phyloP scores from a whole-genome alignment of 2,113 vertebrate species.

The Apus apus region DNA sequence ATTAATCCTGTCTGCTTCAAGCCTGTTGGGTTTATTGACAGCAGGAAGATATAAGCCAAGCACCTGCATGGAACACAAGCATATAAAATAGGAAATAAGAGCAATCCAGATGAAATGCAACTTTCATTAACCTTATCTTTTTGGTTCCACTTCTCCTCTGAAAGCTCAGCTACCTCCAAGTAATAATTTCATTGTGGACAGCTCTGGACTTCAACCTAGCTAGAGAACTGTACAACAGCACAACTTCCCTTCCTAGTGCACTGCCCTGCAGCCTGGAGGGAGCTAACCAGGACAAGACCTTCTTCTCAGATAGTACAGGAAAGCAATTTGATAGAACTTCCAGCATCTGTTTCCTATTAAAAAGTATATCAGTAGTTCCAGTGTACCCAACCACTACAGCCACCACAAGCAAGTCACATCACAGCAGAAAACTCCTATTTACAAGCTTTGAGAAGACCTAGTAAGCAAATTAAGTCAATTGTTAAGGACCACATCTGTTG shows the following conservation, averaged over 20 bases:
- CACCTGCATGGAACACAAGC: slow-evolving; percentile 68
- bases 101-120: slow-evolving; percentile 4
- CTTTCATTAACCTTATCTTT: slow-evolving; percentile 4
- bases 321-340: neutral
- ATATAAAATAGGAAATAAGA: slow-evolving; percentile 37
- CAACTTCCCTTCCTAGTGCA: neutral
- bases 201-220: neutral
- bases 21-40: slow-evolving; percentile 74
- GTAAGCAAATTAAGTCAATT: neutral
- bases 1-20: slow-evolving; percentile 80
- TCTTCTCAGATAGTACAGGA: neutral
- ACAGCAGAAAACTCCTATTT: neutral
- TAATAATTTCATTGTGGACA: neutral
- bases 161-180: neutral
- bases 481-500: neutral
- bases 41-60: slow-evolving; percentile 69
- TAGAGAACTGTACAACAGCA: neutral
- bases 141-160: neutral
- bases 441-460: neutral
- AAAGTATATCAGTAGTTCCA: neutral
- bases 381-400: neutral
- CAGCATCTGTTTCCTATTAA: neutral
- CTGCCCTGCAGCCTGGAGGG: neutral
- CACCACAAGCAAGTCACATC: neutral
- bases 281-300: neutral